Conservation (phyloP, 2,888 invertebrate genomes). For the Quadroppia sp. region DNA sequence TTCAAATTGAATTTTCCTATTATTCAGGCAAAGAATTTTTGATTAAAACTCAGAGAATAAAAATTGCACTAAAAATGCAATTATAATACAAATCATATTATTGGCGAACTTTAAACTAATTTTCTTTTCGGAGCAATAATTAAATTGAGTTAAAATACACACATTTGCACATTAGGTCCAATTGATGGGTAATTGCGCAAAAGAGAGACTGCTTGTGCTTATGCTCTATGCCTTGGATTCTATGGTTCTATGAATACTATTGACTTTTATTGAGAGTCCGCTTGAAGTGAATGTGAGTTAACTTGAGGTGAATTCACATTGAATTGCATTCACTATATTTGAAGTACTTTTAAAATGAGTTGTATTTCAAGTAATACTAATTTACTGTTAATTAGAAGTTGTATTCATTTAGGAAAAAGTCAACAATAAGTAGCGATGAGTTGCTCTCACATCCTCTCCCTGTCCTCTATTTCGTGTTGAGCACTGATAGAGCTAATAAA, state of each 20-base stretch:
- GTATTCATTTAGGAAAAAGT: neutral
- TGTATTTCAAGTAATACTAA: slow-evolving; percentile 23
- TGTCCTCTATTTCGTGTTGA: neutral
- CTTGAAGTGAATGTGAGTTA: neutral
- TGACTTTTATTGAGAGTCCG: neutral
- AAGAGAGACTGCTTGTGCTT: neutral
- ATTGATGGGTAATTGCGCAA: slow-evolving; percentile 21
- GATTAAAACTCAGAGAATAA: neutral
- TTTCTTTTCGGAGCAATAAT: neutral
- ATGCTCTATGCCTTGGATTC: neutral
- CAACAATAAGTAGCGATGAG: neutral
- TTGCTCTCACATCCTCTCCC: neutral
- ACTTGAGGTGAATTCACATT: neutral
- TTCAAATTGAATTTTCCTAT: too few relatives aligned
- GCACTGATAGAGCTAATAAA: slow-evolving; percentile 24
- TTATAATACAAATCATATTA: neutral
- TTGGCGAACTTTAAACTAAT: neutral
- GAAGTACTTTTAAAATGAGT: slow-evolving; percentile 21
- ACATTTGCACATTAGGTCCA: slow-evolving; percentile 6
- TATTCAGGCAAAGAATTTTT: neutral
- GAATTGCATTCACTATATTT: neutral
- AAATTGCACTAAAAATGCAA: neutral
- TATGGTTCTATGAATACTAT: too few relatives aligned
- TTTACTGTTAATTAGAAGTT: slow-evolving; percentile 19
- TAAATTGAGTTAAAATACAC: slow-evolving; percentile 7